These are phyloP conservation scores for Pasiphila rectangulata DNA, from an alignment of 2,888 invertebrate species.

Conservation along the genomic window DNA sequence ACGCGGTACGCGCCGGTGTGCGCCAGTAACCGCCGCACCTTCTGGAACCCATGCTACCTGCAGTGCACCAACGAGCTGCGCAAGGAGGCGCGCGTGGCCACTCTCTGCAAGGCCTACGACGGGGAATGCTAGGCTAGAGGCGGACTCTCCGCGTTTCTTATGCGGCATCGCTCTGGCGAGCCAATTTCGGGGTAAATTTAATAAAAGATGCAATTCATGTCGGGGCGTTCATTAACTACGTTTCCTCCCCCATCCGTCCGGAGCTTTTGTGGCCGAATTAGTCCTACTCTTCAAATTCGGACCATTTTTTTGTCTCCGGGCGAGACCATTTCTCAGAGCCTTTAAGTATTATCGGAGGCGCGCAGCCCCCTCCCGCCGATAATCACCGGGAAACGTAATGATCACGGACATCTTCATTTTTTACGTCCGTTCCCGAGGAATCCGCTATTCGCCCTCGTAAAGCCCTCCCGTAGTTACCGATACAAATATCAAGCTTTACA, in stretches of 20 bases:
- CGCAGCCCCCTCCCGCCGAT: slow-evolving; percentile 33
- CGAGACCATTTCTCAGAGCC: slow-evolving; percentile 40
- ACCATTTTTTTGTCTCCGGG: slow-evolving; percentile 33
- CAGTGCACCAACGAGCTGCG: slow-evolving; percentile 37
- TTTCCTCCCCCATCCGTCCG: slow-evolving; percentile 8
- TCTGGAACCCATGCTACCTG: slow-evolving; percentile 43
- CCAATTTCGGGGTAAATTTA: slow-evolving; percentile 7
- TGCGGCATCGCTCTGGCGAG: slow-evolving; percentile 2
- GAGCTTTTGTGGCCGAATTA: slow-evolving; percentile 32
- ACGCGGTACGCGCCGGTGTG: slow-evolving; percentile 37
- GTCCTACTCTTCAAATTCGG: slow-evolving; percentile 32
- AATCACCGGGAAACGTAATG: slow-evolving; percentile 46
- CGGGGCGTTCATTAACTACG: slow-evolving; percentile 11
- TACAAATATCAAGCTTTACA: slow-evolving; percentile 27
- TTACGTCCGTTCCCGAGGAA: slow-evolving; percentile 35
- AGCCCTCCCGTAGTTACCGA: slow-evolving; percentile 26
- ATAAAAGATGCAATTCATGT: slow-evolving; percentile 17
- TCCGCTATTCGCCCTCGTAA: slow-evolving; percentile 31
- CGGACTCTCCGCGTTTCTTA: not conserved
- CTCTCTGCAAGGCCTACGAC: slow-evolving; percentile 8
- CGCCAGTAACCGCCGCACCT: slow-evolving; percentile 39
- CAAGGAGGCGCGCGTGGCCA: slow-evolving; percentile 19
- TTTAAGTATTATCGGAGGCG: slow-evolving; percentile 38
- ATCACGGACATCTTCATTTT: slow-evolving; percentile 43
- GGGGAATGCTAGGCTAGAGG: slow-evolving; percentile 27